Conservation (phyloP, 2,113 vertebrate species). For the Rattus rattus region DNA sequence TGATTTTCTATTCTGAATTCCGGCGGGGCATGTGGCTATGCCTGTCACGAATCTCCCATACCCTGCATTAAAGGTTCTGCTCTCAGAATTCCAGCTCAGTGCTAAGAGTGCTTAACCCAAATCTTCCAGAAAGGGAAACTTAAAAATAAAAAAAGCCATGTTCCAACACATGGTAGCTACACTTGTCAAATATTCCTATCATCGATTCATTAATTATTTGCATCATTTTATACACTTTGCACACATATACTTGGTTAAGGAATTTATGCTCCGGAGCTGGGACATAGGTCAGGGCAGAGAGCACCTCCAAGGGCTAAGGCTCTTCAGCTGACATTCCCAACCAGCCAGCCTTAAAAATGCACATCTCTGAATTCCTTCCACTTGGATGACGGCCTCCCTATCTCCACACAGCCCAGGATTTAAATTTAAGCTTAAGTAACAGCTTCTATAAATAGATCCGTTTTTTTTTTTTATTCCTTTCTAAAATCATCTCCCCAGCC, state of each 20-base stretch:
- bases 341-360: conserved; percentile 1
- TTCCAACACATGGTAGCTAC: background rate
- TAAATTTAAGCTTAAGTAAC: conserved; percentile 55
- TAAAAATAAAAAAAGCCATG: conserved; percentile 1
- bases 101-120: background rate
- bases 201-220: background rate
- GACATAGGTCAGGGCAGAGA: too few relatives aligned
- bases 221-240: conserved; percentile 26
- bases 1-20: background rate
- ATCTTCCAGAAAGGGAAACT: background rate
- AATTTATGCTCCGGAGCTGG: background rate
- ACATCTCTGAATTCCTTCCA: conserved; percentile 14
- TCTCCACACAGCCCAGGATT: conserved; percentile 41
- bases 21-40: background rate
- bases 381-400: background rate
- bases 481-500: conserved; percentile 62
- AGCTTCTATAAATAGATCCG: conserved; percentile 67
- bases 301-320: background rate
- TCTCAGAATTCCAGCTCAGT: background rate
- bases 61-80: background rate
- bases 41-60: background rate
- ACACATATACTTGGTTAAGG: background rate
- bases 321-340: background rate
- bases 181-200: conserved; percentile 4
- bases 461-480: background rate